Conservation (phyloP, 2,797 vertebrate species). For the Notolepis coatsorum region DNA sequence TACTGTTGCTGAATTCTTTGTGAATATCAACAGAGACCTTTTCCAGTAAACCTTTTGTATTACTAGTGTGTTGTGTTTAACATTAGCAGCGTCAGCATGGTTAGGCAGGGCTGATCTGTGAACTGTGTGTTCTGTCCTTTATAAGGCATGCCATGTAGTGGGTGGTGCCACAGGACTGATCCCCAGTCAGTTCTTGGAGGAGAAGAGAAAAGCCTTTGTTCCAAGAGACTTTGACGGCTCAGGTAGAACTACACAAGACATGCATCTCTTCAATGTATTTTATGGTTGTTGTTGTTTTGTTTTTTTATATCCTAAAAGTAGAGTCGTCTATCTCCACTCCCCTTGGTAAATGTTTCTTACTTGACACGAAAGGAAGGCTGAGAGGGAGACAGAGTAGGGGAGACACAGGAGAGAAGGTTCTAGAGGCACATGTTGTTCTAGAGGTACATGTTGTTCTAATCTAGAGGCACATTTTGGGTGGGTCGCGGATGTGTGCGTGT, state of each 20-base stretch:
- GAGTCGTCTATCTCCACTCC: no score
- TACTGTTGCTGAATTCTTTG: neutral
- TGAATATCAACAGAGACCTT: neutral
- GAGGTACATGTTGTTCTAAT: no score
- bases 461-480: no score
- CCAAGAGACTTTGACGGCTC: conserved; percentile 94
- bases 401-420: no score
- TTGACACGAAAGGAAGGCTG: no score
- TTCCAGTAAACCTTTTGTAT: no score
- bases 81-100: no score
- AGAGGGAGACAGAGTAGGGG: no score
- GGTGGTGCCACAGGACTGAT: conserved; percentile 94
- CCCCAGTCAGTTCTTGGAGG: conserved; percentile 98
- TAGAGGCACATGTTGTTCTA: no score
- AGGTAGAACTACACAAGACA: conserved; percentile 77
- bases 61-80: neutral
- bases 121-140: conserved; percentile 11
- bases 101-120: neutral
- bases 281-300: neutral
- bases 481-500: no score
- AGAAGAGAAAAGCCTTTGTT: conserved; percentile 98
- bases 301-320: no score
- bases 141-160: conserved; percentile 93
- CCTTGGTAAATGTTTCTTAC: no score
- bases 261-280: neutral